Percentiles rank a stretch among this genome's conserved stretches.
phyloP scores from a whole-genome alignment of 2,888 invertebrate genomes.

The Synergus gifuensis region DNA sequence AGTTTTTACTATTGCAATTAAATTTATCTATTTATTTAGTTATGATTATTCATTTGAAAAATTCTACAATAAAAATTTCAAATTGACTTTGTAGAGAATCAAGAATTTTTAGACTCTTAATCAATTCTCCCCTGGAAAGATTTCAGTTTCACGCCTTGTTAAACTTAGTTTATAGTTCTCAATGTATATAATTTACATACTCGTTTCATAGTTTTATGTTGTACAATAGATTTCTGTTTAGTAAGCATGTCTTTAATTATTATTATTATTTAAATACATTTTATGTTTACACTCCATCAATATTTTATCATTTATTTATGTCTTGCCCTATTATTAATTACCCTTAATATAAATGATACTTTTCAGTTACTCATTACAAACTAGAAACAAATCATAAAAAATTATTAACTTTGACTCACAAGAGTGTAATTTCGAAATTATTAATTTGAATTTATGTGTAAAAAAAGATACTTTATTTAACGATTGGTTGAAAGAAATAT shows the following conservation, averaged over 20 bases:
- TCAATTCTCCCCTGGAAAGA: slow-evolving; percentile 13
- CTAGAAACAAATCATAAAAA: not conserved
- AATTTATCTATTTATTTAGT: not conserved
- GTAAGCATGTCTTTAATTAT: not conserved
- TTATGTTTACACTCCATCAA: not conserved
- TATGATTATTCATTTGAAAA: not conserved
- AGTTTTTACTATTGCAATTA: not conserved
- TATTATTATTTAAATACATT: slow-evolving; percentile 3
- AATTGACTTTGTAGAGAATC: not conserved
- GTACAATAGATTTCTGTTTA: not conserved
- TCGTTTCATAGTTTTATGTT: not conserved
- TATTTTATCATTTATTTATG: not conserved
- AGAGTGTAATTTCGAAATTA: no score
- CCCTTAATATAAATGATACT: not conserved
- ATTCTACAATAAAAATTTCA: not conserved
- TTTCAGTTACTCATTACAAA: not conserved
- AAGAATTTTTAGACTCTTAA: not conserved
- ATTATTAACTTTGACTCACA: no score
- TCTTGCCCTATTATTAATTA: not conserved
- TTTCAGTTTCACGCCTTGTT: slow-evolving; percentile 21
- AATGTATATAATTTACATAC: not conserved
- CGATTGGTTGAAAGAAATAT: not conserved
- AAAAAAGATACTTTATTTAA: no score
- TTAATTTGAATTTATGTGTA: no score
- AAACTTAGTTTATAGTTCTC: slow-evolving; percentile 8